Base-by-base conservation (phyloP, 2,888 invertebrate species). In the Cheilosia urbana region DNA sequence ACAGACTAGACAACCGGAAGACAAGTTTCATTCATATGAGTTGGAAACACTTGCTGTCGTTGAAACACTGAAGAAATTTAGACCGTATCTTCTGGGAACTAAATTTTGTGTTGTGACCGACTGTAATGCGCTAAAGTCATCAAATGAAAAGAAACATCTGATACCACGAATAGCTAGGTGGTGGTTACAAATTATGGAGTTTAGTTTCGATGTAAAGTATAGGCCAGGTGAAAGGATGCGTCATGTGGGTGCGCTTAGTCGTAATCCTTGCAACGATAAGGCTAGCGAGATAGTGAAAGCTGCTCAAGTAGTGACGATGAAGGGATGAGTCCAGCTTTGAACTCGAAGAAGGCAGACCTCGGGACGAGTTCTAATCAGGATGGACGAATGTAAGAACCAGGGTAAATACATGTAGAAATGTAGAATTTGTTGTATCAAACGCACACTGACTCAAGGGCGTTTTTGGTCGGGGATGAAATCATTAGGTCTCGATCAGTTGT, bases 171-270 rank as follows among this genome's bases (percentile, higher is more conserved):
- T 90, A 13, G 89, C 88, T 6, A 75, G 90, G 34, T 90, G 91
- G 90, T 90, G 90, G 88, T 42, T 90, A 7, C 42, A 21, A 21
- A 78, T 88, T 1, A 89, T 89, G 72, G 90, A 91, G 53, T 90
- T 89, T 77, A 87, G 88, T 17, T 90, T 90, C 65, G 72, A 71
- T 0, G 88, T 91, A 0, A 85, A 88, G 30, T 89, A 90, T 58
- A 62, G 89, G 47, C 85, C 89, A 6, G 90, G 89, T 0, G 40
- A 71, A 2, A 87, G 80, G 60, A 90, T 90, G 90, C 68, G 77
- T 9, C 90, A 90, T 87, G 90, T 88, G 7, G 89, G 89, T 81
- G 88, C 89, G 6, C 58, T 90, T 15, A 88, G 89, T 21, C 51
- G 89, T 9, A 89, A 89, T 81, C 77, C 88, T 0, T 34, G 13